Percentiles rank a stretch among this genome's conserved stretches.
phyloP scores from a whole-genome alignment of 2,113 vertebrate genomes.

The Platichthys stellatus region DNA sequence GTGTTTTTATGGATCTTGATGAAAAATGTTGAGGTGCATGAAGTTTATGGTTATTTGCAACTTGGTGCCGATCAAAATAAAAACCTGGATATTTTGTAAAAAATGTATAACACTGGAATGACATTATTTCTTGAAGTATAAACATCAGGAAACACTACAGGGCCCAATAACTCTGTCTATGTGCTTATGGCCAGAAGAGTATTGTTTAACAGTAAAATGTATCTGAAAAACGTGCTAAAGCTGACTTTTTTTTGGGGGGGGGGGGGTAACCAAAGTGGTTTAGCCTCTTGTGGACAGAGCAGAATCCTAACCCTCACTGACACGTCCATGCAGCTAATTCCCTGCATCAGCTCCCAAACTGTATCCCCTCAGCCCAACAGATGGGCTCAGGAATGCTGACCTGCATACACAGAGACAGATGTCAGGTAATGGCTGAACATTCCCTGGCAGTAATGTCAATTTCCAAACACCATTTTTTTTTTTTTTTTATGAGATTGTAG shows the following conservation, averaged over 20 bases:
- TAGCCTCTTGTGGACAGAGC: neutral
- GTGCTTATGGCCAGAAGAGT: neutral
- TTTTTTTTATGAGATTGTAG: constrained; percentile 17
- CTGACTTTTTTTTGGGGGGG: neutral
- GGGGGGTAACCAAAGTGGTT: neutral
- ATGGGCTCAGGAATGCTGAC: constrained; percentile 47
- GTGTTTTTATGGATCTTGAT: too few species aligned
- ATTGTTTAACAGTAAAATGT: neutral
- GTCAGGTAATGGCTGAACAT: constrained; percentile 49
- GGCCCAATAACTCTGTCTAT: neutral
- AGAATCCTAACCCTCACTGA: constrained; percentile 1
- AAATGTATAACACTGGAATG: neutral
- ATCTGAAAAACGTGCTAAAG: neutral
- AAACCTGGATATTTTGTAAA: too few species aligned
- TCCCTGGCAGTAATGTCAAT: constrained; percentile 39
- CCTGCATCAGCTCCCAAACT: constrained; percentile 21
- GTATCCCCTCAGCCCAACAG: neutral
- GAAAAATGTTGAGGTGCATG: too few species aligned
- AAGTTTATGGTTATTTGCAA: too few species aligned
- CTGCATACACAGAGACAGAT: constrained; percentile 45
- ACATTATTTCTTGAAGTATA: neutral
- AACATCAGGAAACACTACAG: neutral
- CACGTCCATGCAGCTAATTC: constrained; percentile 45
- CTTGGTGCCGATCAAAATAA: too few species aligned
- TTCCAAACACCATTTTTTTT: constrained; percentile 25